These are phyloP conservation scores for Penaeus vannamei DNA, from an alignment of 1,140 invertebrate species.

Conservation along the genomic window DNA sequence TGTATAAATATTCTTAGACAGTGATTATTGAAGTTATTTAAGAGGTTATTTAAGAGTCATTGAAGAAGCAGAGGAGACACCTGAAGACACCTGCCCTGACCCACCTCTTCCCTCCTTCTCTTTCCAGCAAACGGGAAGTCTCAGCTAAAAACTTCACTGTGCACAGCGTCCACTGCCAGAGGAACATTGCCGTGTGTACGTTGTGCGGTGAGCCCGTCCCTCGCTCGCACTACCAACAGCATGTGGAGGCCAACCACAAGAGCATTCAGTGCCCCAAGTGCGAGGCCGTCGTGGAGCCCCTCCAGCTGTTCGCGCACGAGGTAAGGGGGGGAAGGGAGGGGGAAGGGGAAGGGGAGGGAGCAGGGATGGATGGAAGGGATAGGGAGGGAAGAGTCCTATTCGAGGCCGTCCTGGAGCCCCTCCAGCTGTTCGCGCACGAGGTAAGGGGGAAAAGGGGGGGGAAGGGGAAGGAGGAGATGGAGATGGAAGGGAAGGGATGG, in stretches of 20 bases:
- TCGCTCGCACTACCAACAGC: conserved; percentile 71
- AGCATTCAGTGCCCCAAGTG: conserved; percentile 72
- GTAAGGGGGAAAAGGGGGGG: conserved; percentile 68
- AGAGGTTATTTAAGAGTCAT: too few species aligned
- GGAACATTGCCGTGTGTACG: conserved; percentile 73
- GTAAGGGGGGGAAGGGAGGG: conserved; percentile 68
- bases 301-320: conserved; percentile 72
- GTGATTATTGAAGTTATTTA: too few species aligned
- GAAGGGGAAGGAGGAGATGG: not conserved
- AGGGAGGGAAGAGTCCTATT: not conserved
- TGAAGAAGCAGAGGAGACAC: too few species aligned
- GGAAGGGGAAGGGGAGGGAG: not conserved
- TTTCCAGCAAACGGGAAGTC: conserved; percentile 72
- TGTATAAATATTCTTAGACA: too few species aligned
- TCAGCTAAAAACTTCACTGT: conserved; percentile 72
- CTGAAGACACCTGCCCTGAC: too few species aligned
- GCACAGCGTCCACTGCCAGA: conserved; percentile 74
- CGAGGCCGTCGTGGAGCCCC: conserved; percentile 72
- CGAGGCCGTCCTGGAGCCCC: conserved; percentile 71
- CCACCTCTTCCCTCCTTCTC: not conserved
- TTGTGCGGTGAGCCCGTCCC: conserved; percentile 73
- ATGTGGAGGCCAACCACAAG: conserved; percentile 72
- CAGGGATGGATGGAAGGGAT: not conserved
- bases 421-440: conserved; percentile 72
- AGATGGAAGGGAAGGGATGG: not conserved